Conservation (phyloP, 1,140 invertebrate species). For the Pogonognathellus flavescens region DNA sequence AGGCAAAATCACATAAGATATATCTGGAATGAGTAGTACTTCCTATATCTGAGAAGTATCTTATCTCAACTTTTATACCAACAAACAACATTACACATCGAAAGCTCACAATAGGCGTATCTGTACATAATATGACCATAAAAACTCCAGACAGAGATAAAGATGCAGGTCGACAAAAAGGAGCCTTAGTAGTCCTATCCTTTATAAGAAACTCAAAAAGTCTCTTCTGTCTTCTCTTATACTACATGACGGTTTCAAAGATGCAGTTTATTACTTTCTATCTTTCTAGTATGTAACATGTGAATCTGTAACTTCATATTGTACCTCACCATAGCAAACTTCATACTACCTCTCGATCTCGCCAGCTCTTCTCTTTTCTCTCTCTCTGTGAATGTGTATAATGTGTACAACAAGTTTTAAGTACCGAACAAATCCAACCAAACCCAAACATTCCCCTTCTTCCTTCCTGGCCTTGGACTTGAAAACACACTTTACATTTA, state of each 20-base stretch:
- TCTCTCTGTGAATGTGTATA: background rate
- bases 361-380: background rate
- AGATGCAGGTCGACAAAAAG: constrained; percentile 44
- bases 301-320: background rate
- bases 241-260: background rate
- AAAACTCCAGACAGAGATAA: constrained; percentile 36
- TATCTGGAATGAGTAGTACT: background rate
- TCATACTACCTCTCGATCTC: background rate
- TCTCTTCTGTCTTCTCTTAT: background rate
- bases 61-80: background rate
- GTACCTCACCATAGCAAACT: background rate
- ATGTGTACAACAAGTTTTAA: background rate
- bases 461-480: constrained; percentile 59
- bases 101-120: background rate
- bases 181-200: constrained; percentile 42
- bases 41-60: background rate
- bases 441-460: constrained; percentile 47
- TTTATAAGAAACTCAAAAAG: background rate
- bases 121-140: background rate
- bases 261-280: too few relatives aligned
- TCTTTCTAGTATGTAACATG: background rate
- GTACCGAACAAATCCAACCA: background rate
- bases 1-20: too few relatives aligned
- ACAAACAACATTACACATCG: background rate
- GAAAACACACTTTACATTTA: constrained; percentile 56